Evolutionary conservation across 2,797 vertebrate genomes (phyloP).

Genomic region (Helarctos malayanus): DNA sequence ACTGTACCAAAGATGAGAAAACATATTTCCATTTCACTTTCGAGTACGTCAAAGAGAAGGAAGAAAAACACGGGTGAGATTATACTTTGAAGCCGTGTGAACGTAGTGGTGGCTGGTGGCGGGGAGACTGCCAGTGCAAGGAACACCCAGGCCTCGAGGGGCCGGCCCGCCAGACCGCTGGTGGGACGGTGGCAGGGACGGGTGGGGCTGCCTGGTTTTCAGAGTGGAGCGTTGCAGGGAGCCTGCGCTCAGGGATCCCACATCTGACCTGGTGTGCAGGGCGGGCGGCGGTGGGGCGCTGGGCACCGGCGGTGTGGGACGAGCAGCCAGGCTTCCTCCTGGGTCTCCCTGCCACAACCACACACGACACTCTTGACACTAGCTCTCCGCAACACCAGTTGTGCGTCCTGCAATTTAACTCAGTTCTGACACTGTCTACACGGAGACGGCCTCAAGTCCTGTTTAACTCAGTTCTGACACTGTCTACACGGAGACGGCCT

Average conservation of each 20-base stretch:
- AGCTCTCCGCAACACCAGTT: background rate
- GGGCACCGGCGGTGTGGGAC: background rate
- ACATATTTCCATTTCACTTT: slow-evolving; percentile 38
- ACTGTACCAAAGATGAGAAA: background rate
- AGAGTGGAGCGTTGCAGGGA: background rate
- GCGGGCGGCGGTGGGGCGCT: rapidly evolving
- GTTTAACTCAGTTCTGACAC: background rate
- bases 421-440: background rate
- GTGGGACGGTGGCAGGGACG: background rate
- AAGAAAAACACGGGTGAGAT: background rate
- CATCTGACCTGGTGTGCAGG: background rate
- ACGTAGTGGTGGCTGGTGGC: background rate
- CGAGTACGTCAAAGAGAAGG: background rate
- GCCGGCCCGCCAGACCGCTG: background rate
- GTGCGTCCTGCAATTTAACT: background rate
- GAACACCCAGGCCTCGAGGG: background rate
- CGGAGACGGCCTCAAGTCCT: background rate
- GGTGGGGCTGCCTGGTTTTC: background rate
- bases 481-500: background rate
- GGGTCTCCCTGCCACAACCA: background rate
- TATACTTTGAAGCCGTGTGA: background rate
- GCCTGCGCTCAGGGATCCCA: background rate
- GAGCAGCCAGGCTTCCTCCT: background rate
- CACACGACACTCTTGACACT: background rate
- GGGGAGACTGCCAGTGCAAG: background rate